Conservation (phyloP, 2,797 vertebrate species). For the Lateolabrax maculatus region DNA sequence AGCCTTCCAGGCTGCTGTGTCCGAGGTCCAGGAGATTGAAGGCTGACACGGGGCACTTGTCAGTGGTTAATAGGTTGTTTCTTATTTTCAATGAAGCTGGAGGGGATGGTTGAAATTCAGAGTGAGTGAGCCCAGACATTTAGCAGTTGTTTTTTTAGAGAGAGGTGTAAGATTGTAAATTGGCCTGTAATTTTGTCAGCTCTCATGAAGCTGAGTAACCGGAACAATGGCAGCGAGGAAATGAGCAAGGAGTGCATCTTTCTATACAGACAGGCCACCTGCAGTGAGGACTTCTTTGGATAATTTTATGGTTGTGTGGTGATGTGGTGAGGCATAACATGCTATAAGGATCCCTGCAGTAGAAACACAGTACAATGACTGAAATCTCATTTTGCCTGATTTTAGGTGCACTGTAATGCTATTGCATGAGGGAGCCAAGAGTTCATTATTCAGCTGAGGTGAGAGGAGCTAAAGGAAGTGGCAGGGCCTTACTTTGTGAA, state of each 20-base stretch:
- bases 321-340: slow-evolving; percentile 27
- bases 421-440: neutral
- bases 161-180: slow-evolving; percentile 18
- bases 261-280: slow-evolving; percentile 32
- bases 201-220: neutral
- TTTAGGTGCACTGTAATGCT: neutral
- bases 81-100: slow-evolving; percentile 18
- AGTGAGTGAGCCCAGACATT: neutral
- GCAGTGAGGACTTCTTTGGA: slow-evolving; percentile 16
- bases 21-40: slow-evolving; percentile 14
- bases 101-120: neutral
- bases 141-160: neutral
- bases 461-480: slow-evolving; percentile 7
- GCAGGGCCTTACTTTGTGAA: neutral
- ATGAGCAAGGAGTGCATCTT: neutral
- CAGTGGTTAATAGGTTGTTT: slow-evolving; percentile 20
- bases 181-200: slow-evolving; percentile 1
- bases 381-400: neutral
- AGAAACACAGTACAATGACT: neutral
- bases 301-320: slow-evolving; percentile 33
- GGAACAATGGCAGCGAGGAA: neutral
- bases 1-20: slow-evolving; percentile 1
- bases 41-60: slow-evolving; percentile 4
- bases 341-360: neutral
- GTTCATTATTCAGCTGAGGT: neutral